These are phyloP conservation scores for Chaetops frenatus DNA, from an alignment of 2,113 vertebrate species.

Conservation along the genomic window DNA sequence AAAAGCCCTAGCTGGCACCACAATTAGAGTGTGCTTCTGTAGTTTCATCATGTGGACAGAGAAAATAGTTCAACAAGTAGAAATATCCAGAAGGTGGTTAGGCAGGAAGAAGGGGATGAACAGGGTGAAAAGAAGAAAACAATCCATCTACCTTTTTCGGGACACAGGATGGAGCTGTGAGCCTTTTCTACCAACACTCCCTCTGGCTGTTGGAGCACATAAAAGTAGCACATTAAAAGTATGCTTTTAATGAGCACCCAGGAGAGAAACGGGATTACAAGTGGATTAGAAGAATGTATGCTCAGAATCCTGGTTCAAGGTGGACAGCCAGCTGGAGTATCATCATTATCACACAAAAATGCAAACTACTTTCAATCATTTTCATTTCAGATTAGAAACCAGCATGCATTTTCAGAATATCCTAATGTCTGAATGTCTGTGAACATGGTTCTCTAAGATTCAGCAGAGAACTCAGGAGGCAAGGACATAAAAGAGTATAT, in stretches of 20 bases:
- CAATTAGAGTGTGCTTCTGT: neutral
- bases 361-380: neutral
- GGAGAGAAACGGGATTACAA: neutral
- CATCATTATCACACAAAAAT: neutral
- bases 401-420: neutral
- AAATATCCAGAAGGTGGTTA: neutral
- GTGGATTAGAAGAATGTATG: neutral
- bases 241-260: neutral
- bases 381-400: neutral
- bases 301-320: neutral
- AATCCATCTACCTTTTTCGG: conserved; percentile 48
- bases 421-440: neutral
- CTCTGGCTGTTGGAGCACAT: conserved; percentile 50
- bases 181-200: conserved; percentile 66
- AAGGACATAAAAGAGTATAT: neutral
- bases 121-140: neutral
- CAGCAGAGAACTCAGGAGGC: neutral
- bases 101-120: neutral
- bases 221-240: neutral
- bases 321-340: neutral
- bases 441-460: neutral
- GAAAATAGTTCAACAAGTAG: neutral
- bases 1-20: neutral
- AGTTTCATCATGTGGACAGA: neutral
- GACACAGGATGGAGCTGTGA: conserved; percentile 63